Percentiles rank a stretch among this genome's conserved stretches.
phyloP scores from a whole-genome alignment of 2,113 vertebrate genomes.

The Grammomys dolichurus region DNA sequence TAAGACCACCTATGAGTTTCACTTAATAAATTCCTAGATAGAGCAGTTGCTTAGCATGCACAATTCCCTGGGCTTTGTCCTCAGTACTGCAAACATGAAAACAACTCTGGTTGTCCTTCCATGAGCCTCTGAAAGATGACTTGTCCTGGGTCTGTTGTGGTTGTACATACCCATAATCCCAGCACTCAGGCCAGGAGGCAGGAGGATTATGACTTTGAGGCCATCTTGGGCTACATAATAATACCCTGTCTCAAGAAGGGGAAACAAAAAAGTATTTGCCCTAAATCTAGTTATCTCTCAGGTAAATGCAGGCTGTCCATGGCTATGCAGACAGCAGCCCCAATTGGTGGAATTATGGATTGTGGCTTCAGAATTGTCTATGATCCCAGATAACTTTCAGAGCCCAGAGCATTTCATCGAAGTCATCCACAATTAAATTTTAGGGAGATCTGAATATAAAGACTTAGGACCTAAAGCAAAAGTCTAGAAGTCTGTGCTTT shows the following conservation, averaged over 20 bases:
- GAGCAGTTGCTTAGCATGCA: not conserved
- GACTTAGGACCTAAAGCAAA: not conserved
- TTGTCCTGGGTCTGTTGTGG: not conserved
- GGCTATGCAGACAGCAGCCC: not conserved
- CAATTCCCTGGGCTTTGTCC: not conserved
- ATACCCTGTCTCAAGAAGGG: not conserved
- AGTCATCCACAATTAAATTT: constrained; percentile 19
- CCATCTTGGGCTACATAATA: not conserved
- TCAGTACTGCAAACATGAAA: not conserved
- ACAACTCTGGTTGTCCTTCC: not conserved
- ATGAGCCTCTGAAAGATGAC: not conserved
- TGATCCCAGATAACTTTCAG: constrained; percentile 16
- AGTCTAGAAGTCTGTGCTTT: constrained; percentile 31
- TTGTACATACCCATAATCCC: not conserved
- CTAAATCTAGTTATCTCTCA: not conserved
- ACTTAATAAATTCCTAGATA: not conserved
- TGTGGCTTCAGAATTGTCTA: constrained; percentile 14
- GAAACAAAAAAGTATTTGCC: not conserved
- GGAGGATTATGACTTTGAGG: not conserved
- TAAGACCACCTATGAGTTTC: not conserved
- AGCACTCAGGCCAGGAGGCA: not conserved
- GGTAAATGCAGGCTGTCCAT: not conserved
- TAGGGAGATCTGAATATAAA: constrained; percentile 34
- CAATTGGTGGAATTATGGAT: not conserved
- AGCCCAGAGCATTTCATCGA: constrained; percentile 15